Percentiles rank a stretch among this genome's conserved stretches.
Conservation (phyloP, 1,140 invertebrate species). For the Formica selysi region DNA sequence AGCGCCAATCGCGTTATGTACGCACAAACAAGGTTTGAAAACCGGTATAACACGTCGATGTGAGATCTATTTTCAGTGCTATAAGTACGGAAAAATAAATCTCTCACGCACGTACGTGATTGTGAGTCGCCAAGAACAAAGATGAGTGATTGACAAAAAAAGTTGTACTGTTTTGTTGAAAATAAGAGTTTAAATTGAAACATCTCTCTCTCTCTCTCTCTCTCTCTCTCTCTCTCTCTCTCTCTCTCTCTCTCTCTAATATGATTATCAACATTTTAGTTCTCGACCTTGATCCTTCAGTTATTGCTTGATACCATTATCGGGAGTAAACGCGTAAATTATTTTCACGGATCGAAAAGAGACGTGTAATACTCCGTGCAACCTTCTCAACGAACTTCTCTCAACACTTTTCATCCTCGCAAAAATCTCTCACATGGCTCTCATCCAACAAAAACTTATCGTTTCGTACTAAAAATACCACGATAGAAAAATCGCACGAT, state of each 20-base stretch:
- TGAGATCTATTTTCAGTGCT: not conserved
- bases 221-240: too few species aligned
- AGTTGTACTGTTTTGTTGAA: not conserved
- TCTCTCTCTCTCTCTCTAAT: too few species aligned
- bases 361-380: not conserved
- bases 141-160: not conserved
- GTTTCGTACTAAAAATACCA: not conserved
- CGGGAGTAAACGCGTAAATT: not conserved
- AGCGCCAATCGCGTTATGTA: not conserved
- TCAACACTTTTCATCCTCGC: not conserved
- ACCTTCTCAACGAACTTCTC: slow-evolving; percentile 6
- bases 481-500: not conserved
- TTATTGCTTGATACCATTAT: not conserved
- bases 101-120: not conserved
- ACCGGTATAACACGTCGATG: slow-evolving; percentile 1
- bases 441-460: slow-evolving; percentile 31
- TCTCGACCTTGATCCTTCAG: not conserved
- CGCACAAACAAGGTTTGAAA: not conserved
- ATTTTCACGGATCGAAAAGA: slow-evolving; percentile 4
- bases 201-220: too few species aligned
- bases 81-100: not conserved
- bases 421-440: not conserved
- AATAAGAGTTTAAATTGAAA: not conserved
- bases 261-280: not conserved
- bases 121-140: not conserved